Evolutionary conservation across 2,797 vertebrate species (phyloP), one percentile per base, ranked within the genome.

Genomic region (Lagocephalus sceleratus): DNA sequence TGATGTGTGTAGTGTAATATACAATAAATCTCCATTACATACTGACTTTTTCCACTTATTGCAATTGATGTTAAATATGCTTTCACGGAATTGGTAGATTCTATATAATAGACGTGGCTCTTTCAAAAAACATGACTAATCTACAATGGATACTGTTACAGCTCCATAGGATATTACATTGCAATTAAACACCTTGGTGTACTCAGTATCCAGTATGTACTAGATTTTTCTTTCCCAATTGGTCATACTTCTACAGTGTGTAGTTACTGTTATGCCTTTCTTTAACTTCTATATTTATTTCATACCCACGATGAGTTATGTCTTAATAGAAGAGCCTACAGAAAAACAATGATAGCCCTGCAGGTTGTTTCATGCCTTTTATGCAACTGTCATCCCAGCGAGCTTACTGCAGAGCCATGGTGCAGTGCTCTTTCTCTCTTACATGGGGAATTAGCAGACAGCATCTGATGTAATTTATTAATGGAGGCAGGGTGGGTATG

Each of bases 281-380:
- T 25, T 20, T 25, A n/a, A n/a, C 21, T 47, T 26, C 5, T 45
- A 47, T 11, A 58, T 63, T 62, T 55, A 41, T 60, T 54, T 39
- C 48, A 20, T 6, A 22, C 14, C 42, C 39, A 48, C 20, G 52
- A 60, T 17, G 7, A 70, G 48, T 62, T 46, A 75, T 54, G 54
- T 66, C 56, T 53, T 57, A 53, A 74, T 62, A 21, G 66, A 73
- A 68, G 41, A 58, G 66, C 26, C 71, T 52, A n/a, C 48, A 41
- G 66, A 54, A 55, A 47, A 66, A 60, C 32, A 73, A 60, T 41
- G 54, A 63, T 73, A 68, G 60, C 51, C 69, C 78, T 71, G 66
- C 79, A 84, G 71, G 84, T 85, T 71, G 76, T 84, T 85, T 87
- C 81, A 84, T 73, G 87, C 68, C 82, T 84, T 76, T 85, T 77